These are phyloP conservation scores for Clamator glandarius DNA, from an alignment of 2,797 vertebrate species.

Conservation along the genomic window DNA sequence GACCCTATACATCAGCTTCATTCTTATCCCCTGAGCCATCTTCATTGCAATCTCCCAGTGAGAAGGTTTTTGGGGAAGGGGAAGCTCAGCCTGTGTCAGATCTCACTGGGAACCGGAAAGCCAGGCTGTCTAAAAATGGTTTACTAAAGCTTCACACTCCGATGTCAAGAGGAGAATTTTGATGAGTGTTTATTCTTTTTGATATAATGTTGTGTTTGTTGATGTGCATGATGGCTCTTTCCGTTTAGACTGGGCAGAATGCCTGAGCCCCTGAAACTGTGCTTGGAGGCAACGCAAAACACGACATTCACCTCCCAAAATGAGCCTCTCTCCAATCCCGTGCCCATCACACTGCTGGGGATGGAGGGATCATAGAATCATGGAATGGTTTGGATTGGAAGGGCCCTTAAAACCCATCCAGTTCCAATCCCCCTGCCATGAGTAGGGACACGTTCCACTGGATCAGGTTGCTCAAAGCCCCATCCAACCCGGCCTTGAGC, in stretches of 20 bases:
- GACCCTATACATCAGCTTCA: neutral
- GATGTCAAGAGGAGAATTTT: constrained; percentile 44
- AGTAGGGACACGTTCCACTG: no score
- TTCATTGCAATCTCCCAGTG: neutral
- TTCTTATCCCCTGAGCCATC: neutral
- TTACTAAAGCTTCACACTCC: constrained; percentile 32
- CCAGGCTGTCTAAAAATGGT: neutral
- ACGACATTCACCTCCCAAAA: neutral
- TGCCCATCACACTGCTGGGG: rapidly evolving
- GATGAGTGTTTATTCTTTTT: neutral
- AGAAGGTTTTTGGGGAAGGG: neutral
- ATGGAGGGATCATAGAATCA: neutral
- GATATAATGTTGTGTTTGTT: neutral
- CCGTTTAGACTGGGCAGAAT: neutral
- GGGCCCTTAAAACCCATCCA: no score
- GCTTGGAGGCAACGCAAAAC: neutral
- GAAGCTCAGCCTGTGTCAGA: neutral
- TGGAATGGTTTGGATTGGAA: no score
- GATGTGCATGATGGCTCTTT: neutral
- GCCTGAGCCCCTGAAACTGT: neutral
- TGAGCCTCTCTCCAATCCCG: rapidly evolving
- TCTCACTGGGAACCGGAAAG: neutral
- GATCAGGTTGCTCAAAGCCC: no score
- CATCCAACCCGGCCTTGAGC: no score
- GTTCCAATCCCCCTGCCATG: no score